Percentiles rank a stretch among this genome's conserved stretches.
Conservation (phyloP, 2,888 invertebrate species). For the Choreutis nemorana region DNA sequence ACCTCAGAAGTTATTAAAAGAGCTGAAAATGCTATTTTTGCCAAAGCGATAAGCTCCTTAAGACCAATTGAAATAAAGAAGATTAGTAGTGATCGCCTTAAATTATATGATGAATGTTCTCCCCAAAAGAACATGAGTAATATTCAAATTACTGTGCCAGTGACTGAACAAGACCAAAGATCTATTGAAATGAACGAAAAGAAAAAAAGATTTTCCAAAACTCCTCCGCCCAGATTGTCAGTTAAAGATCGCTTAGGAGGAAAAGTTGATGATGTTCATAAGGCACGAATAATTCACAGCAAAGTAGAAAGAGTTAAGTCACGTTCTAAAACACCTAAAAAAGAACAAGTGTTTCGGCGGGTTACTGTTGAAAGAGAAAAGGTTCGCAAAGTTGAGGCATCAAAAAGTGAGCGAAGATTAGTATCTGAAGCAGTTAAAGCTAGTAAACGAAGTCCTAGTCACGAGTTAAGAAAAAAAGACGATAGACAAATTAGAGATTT, state of each 20-base stretch:
- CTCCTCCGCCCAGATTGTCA: slow-evolving; percentile 72
- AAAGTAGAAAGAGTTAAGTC: slow-evolving; percentile 64
- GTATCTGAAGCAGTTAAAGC: slow-evolving; percentile 26
- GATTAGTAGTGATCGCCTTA: slow-evolving; percentile 73
- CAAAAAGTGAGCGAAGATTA: slow-evolving; percentile 32
- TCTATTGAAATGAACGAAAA: slow-evolving; percentile 55
- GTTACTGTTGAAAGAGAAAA: slow-evolving; percentile 58
- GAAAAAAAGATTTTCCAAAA: slow-evolving; percentile 46
- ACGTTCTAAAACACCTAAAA: slow-evolving; percentile 57
- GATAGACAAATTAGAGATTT: too few relatives aligned
- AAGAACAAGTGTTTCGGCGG: slow-evolving; percentile 51
- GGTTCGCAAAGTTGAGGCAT: slow-evolving; percentile 37
- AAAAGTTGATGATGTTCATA: slow-evolving; percentile 71
- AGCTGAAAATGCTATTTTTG: slow-evolving; percentile 91
- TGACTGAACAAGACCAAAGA: slow-evolving; percentile 44
- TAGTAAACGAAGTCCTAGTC: slow-evolving; percentile 27
- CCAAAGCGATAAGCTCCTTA: slow-evolving; percentile 85
- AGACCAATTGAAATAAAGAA: slow-evolving; percentile 80
- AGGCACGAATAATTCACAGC: slow-evolving; percentile 59
- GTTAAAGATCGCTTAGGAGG: slow-evolving; percentile 84
- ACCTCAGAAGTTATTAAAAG: slow-evolving; percentile 89
- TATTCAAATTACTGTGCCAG: slow-evolving; percentile 65
- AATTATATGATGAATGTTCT: slow-evolving; percentile 65
- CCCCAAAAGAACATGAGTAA: slow-evolving; percentile 46
- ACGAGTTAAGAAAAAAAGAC: slow-evolving; percentile 26